Evolutionary conservation across 1,140 invertebrate species (phyloP), one percentile per base, ranked within the genome.

Genomic region (Procambarus virginalis): DNA sequence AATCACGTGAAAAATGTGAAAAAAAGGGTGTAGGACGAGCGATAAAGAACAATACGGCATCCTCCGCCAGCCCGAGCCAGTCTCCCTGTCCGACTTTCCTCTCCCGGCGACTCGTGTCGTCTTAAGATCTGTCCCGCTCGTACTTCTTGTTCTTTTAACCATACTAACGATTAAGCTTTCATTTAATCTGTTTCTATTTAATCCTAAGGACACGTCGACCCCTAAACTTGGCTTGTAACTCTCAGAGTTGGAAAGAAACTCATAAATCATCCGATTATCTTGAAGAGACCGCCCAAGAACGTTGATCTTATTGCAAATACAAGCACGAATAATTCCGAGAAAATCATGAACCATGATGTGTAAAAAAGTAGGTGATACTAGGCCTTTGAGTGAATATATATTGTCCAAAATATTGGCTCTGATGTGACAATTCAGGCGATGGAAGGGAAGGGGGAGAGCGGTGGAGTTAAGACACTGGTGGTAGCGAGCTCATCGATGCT

Each of bases 71-170:
- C 48, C 34, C n/a, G 49, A 73, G n/a, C 73, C 22, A 20, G 51
- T 75, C 34, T 14, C 84, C n/a, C 22, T n/a, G 5, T 51, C 34
- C 17, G 34, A 51, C 20, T 34, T 46, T 51, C 17, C 46, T 77
- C 84, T 51, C 73, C 22, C 55, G 75, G 45, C 17, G 60, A 34
- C 84, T n/a, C 5, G 51, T 75, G 34, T 68, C 51, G 73, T 86
- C 84, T 86, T 86, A 78, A 86, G 84, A 86, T 60, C 22, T 34
- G n/a, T n/a, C 12, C 2, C 22, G 17, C 51, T 2, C 20, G 45
- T 5, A 55, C 75, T 86, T 77, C 22, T 58, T 58, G 3, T 34
- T 20, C 68, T 4, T 2, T 34, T 0, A 34, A n/a, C 10, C 10
- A 73, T 2, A 34, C 68, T 73, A 64, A 64, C 4, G 12, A 5